Conservation (phyloP, 2,888 invertebrate species). For the Loripinus fragilis region DNA sequence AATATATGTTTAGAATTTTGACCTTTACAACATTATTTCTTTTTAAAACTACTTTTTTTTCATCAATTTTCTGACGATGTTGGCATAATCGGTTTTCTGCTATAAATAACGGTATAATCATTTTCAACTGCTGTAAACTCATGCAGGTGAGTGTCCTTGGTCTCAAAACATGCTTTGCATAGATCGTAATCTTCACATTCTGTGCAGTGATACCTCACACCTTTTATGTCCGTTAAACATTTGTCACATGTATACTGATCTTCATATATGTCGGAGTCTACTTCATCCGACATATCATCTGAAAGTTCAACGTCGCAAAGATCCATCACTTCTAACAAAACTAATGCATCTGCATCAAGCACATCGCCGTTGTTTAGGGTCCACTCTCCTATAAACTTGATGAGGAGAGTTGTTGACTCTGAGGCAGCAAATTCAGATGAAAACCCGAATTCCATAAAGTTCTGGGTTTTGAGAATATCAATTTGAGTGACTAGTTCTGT, state of each 20-base stretch:
- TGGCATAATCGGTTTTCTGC: too few species aligned
- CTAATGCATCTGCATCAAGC: too few species aligned
- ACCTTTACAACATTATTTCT: too few species aligned
- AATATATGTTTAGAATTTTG: too few species aligned
- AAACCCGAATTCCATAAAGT: conserved; percentile 31
- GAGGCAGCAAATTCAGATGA: not conserved
- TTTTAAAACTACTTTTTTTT: too few species aligned
- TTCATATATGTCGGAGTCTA: not conserved
- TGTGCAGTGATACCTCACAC: conserved; percentile 21
- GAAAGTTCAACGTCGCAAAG: too few species aligned
- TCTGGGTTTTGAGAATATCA: conserved; percentile 30
- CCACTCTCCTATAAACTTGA: conserved; percentile 2
- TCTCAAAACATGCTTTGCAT: conserved; percentile 22
- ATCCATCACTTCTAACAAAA: too few species aligned
- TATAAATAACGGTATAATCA: too few species aligned
- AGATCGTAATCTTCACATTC: conserved; percentile 29
- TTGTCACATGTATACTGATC: conserved; percentile 21
- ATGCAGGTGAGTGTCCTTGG: not conserved
- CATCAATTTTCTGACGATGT: too few species aligned
- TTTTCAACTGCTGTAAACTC: not conserved
- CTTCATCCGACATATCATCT: not conserved
- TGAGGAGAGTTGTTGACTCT: conserved; percentile 10
- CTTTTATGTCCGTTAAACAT: conserved; percentile 15
- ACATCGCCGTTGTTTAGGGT: not conserved
- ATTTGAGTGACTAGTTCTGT: conserved; percentile 26